Percentiles rank a stretch among this genome's conserved stretches.
Conservation (phyloP, 2,888 invertebrate genomes). For the Amiota minor region DNA sequence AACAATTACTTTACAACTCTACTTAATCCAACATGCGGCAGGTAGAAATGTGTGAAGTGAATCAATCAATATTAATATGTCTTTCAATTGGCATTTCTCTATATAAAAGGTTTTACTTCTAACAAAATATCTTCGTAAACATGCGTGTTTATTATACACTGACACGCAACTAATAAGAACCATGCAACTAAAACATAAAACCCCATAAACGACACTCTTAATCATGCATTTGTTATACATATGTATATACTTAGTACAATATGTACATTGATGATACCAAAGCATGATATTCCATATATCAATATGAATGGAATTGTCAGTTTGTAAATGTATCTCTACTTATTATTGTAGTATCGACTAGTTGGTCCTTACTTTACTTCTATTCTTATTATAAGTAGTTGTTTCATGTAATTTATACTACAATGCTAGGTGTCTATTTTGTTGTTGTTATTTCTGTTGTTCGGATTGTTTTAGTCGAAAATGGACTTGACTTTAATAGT, state of each 20-base stretch:
- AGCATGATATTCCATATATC: conserved; percentile 63
- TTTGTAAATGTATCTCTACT: conserved; percentile 69
- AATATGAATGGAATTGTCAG: conserved; percentile 40
- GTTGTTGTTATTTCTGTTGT: too few species aligned
- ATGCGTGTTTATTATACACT: neutral
- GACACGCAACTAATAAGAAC: conserved; percentile 8
- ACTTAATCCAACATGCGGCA: too few species aligned
- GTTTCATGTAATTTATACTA: neutral
- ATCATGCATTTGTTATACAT: neutral
- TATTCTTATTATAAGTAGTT: conserved; percentile 19
- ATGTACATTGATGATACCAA: conserved; percentile 43
- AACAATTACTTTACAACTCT: too few species aligned
- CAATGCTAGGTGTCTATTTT: too few species aligned
- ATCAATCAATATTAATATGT: too few species aligned
- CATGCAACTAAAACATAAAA: conserved; percentile 9
- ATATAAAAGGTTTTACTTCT: too few species aligned
- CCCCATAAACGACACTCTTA: conserved; percentile 8
- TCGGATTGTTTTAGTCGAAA: too few species aligned
- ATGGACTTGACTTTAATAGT: conserved; percentile 64
- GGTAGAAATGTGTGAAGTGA: too few species aligned
- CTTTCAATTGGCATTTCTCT: too few species aligned
- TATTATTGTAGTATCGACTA: conserved; percentile 51
- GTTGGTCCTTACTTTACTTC: conserved; percentile 18
- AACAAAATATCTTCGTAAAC: too few species aligned
- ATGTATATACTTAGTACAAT: neutral